phyloP scores from a whole-genome alignment of 2,888 invertebrate genomes.

The Sisyra nigra region DNA sequence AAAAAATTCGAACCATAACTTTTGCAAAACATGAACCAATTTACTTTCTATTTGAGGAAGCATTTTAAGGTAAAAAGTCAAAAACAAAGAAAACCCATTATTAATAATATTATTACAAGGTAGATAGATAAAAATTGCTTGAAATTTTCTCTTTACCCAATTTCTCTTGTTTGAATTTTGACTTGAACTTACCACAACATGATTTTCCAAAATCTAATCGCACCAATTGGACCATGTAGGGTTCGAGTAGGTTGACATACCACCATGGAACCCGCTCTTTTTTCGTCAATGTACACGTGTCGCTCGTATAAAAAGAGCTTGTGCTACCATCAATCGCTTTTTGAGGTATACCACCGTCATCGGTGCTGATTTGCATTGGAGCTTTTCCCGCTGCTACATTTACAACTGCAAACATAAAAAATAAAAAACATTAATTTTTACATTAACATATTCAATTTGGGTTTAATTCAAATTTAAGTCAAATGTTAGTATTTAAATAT shows the following conservation, averaged over 20 bases:
- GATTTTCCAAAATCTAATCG: conserved; percentile 80
- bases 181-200: conserved; percentile 62
- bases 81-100: no score
- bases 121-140: background rate
- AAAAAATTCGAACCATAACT: no score
- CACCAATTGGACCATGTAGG: conserved; percentile 88
- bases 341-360: conserved; percentile 71
- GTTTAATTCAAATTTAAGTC: no score
- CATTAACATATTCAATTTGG: no score
- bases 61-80: no score
- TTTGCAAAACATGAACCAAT: no score
- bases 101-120: background rate
- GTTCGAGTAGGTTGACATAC: conserved; percentile 88
- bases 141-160: background rate
- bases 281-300: conserved; percentile 73
- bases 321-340: conserved; percentile 86
- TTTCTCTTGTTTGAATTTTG: background rate
- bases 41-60: no score
- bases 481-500: no score
- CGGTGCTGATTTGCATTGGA: conserved; percentile 82
- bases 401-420: conserved; percentile 44
- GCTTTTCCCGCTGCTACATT: conserved; percentile 92
- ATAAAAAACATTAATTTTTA: no score
- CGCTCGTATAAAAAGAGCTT: conserved; percentile 35
- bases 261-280: conserved; percentile 81